Evolutionary conservation across 1,140 invertebrate species (phyloP), one percentile per base, ranked within the genome.

Genomic region (Drosophila pallidifrons): DNA sequence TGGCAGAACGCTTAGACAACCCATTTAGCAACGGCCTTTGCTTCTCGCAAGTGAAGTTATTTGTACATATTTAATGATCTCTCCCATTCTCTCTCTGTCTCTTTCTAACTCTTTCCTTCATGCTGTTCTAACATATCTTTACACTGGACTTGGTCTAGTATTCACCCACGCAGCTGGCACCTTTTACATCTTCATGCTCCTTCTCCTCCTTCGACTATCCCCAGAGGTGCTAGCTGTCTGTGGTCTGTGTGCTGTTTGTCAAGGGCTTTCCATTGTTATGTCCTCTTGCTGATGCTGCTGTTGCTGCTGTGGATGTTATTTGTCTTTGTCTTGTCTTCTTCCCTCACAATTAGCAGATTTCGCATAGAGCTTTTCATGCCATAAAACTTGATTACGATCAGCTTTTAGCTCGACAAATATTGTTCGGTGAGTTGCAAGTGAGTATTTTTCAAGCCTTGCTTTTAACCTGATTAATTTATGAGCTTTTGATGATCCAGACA

Each of bases 11-110:
- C 66, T 58, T 75, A 75, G 49, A 43, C 73, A 60, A 69, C 16
- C 64, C 65, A 65, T 69, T 64, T 68, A 43, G 45, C 64, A 58
- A 28, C 38, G 35, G 41, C 41, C 46, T 69, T 46, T 61, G 65
- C 43, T 25, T 25, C 32, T 32, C 7, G 43, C 59, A 46, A 75
- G 43, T 71, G 35, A 70, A 75, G 68, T 64, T 79, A 66, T 77
- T 79, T 77, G 52, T 69, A 74, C 75, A 77, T 79, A 77, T 77
- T 77, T 77, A 77, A 79, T 79, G 69, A 74, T 59, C 63, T 67
- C 45, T 57, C 60, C 8, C 41, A 38, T 49, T 16, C 10, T 54
- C 43, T 5, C 7, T 28, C 52, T 1, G 30, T 11, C 11, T 51
- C 15, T 51, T 7, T 32, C 20, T 4, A 25, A 3, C 20, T 25